phyloP scores from a whole-genome alignment of 2,797 vertebrate genomes.

The Anguilla megastoma region DNA sequence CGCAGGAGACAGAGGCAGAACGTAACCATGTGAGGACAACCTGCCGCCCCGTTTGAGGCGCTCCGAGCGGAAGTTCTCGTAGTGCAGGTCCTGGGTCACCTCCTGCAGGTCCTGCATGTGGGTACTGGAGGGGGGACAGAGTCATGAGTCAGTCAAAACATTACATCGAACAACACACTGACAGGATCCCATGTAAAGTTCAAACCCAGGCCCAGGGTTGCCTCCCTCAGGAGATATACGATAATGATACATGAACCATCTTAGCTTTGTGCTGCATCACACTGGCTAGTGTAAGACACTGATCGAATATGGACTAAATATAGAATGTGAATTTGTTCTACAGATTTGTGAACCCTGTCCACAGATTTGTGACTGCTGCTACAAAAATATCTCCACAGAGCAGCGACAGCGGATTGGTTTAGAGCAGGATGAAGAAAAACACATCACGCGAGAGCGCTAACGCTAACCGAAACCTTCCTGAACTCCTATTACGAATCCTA shows the following conservation, averaged over 20 bases:
- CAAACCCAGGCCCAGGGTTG: too few relatives aligned
- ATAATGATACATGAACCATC: not conserved
- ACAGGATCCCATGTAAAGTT: not conserved
- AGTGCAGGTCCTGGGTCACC: constrained; percentile 98
- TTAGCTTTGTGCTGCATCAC: not conserved
- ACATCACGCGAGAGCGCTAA: not conserved
- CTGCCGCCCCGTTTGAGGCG: constrained; percentile 94
- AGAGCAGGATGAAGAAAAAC: not conserved
- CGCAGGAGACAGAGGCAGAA: constrained; percentile 73
- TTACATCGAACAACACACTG: not conserved
- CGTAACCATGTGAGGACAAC: constrained; percentile 77
- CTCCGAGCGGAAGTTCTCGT: constrained; percentile 98
- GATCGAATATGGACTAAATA: too few relatives aligned
- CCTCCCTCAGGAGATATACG: too few relatives aligned
- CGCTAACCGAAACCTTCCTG: not conserved
- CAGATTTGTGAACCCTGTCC: too few relatives aligned
- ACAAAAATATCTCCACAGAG: too few relatives aligned
- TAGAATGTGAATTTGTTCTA: too few relatives aligned
- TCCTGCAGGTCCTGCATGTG: constrained; percentile 99
- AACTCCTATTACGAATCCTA: not conserved
- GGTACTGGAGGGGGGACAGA: constrained; percentile 72
- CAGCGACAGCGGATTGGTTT: too few relatives aligned
- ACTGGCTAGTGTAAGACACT: not conserved
- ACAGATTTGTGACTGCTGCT: too few relatives aligned
- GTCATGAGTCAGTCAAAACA: constrained; percentile 1